Conservation (phyloP, 2,888 invertebrate genomes). For the Ormyrus labotus region DNA sequence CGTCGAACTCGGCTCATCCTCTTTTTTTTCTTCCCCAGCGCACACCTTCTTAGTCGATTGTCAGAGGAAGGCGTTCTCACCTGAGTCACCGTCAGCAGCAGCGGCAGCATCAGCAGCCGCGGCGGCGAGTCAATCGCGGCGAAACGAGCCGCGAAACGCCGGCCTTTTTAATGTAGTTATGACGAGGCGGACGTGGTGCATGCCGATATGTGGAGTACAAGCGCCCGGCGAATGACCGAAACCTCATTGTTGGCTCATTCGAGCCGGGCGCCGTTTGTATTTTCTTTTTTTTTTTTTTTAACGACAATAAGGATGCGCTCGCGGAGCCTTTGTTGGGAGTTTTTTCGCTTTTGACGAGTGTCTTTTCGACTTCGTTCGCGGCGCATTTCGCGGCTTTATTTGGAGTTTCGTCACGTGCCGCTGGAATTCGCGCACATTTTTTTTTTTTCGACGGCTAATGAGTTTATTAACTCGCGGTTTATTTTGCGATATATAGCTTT, state of each 20-base stretch:
- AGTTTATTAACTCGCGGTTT: too few species aligned
- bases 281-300: background rate
- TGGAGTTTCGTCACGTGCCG: too few species aligned
- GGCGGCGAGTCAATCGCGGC: background rate
- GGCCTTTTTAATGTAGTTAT: constrained; percentile 17
- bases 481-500: too few species aligned
- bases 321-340: background rate
- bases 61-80: constrained; percentile 42
- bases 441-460: too few species aligned
- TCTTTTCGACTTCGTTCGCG: constrained; percentile 16
- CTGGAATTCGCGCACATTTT: too few species aligned
- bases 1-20: constrained; percentile 49
- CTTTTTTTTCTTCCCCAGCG: constrained; percentile 39
- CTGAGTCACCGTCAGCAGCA: constrained; percentile 6
- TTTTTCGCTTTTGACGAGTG: background rate
- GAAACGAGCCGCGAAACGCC: background rate
- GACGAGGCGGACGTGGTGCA: background rate
- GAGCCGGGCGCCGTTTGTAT: background rate
- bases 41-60: constrained; percentile 15
- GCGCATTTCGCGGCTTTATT: constrained; percentile 1
- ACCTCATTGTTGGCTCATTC: constrained; percentile 43
- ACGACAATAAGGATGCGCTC: constrained; percentile 25
- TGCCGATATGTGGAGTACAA: background rate
- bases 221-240: constrained; percentile 31
- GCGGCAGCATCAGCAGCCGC: background rate